Percentiles rank a stretch among this genome's conserved stretches.
Evolutionary conservation across 2,113 vertebrate species (phyloP).

Genomic region (Python bivittatus): DNA sequence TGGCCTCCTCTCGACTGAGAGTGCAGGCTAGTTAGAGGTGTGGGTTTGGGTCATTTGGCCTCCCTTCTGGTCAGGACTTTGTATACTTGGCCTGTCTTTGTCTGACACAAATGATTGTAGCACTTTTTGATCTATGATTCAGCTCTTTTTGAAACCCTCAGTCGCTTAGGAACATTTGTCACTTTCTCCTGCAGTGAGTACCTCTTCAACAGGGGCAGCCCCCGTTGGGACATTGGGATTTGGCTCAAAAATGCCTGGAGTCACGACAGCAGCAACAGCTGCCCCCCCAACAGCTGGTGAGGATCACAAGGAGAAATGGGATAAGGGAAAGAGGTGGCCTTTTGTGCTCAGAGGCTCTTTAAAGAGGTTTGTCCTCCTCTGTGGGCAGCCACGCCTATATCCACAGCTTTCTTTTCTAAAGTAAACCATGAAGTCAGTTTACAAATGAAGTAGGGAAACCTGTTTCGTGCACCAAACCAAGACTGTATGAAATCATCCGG

Average conservation of each 20-base stretch:
- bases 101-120: background rate
- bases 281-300: constrained; percentile 55
- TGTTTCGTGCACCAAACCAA: background rate
- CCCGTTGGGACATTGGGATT: constrained; percentile 57
- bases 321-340: background rate
- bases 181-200: constrained; percentile 48
- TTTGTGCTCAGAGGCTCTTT: background rate
- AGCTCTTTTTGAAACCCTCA: background rate
- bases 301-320: background rate
- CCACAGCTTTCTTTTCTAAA: background rate
- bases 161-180: accelerated
- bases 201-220: constrained; percentile 54
- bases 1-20: too few species aligned
- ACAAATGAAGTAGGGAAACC: background rate
- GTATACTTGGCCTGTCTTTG: background rate
- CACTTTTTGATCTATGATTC: background rate
- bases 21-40: background rate
- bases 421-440: background rate
- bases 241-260: constrained; percentile 67
- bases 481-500: background rate
- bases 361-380: background rate
- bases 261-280: constrained; percentile 11
- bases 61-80: background rate
- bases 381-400: background rate
- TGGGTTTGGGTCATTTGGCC: too few species aligned